Conservation (phyloP, 2,888 invertebrate genomes). For the Petrolisthes cinctipes region DNA sequence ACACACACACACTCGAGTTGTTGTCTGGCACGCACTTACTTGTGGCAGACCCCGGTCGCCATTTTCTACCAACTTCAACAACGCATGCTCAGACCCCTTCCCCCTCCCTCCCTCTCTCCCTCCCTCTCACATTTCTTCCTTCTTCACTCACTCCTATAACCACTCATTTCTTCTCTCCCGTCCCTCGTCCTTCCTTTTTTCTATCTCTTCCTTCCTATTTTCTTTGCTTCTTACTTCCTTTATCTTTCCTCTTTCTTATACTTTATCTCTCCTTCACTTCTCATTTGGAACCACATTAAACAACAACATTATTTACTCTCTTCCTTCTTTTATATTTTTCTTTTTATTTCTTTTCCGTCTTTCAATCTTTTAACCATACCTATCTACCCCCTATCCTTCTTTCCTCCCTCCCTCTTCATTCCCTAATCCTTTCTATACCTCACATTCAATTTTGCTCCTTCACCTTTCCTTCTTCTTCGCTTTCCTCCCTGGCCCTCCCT, state of each 20-base stretch:
- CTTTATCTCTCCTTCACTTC: background rate
- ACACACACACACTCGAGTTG: background rate
- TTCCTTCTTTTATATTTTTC: too few relatives aligned
- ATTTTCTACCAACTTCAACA: conserved; percentile 13
- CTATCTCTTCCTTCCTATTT: background rate
- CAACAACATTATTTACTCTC: too few relatives aligned
- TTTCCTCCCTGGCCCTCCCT: background rate
- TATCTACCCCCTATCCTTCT: background rate
- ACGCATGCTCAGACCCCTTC: background rate
- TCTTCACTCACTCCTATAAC: background rate
- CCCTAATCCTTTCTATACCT: background rate
- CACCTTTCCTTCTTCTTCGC: background rate
- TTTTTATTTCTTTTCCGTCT: too few relatives aligned
- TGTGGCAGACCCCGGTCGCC: background rate
- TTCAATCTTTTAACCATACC: too few relatives aligned
- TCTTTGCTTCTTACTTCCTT: background rate
- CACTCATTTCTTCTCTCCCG: background rate
- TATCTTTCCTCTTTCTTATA: background rate
- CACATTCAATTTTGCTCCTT: background rate
- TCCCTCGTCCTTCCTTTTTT: background rate
- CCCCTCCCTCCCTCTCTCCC: background rate
- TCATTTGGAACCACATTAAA: background rate
- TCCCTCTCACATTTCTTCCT: background rate
- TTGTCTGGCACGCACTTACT: too few relatives aligned
- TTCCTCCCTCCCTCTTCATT: background rate